phyloP scores from a whole-genome alignment of 2,113 vertebrate species.

The Todiramphus saurophagus region DNA sequence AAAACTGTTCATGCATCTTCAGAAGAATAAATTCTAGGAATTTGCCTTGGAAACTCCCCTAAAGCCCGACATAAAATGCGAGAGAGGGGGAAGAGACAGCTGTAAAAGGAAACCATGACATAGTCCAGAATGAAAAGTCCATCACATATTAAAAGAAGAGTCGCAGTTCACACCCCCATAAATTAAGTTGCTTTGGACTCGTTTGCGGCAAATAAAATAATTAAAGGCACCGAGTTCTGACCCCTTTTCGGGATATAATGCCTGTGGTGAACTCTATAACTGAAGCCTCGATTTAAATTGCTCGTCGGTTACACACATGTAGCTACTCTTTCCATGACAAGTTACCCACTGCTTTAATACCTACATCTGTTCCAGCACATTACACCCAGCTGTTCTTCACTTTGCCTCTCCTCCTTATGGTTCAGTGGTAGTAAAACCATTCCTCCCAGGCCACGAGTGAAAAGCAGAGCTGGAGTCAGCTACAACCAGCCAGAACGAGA shows the following conservation, averaged over 20 bases:
- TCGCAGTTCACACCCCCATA: background rate
- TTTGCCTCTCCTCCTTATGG: background rate
- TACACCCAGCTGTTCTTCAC: slow-evolving; percentile 45
- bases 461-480: background rate
- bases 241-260: background rate
- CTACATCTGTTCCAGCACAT: slow-evolving; percentile 37
- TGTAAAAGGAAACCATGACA: background rate
- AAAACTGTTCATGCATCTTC: background rate
- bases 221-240: background rate
- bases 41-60: background rate
- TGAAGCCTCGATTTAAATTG: background rate
- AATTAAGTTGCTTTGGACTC: background rate
- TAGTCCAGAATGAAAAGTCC: background rate
- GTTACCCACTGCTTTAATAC: slow-evolving; percentile 1
- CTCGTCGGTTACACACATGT: background rate
- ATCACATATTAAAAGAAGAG: background rate
- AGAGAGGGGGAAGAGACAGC: background rate
- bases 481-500: background rate
- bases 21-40: background rate
- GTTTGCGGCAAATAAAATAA: background rate
- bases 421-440: background rate
- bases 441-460: background rate
- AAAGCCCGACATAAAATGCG: background rate
- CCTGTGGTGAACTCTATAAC: background rate
- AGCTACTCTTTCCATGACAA: background rate